A percentile compares a stretch with the other conserved stretches of the same genome.
These are phyloP conservation scores for Tympanoctomys barrerae DNA, from an alignment of 2,797 vertebrate species.

Conservation along the genomic window DNA sequence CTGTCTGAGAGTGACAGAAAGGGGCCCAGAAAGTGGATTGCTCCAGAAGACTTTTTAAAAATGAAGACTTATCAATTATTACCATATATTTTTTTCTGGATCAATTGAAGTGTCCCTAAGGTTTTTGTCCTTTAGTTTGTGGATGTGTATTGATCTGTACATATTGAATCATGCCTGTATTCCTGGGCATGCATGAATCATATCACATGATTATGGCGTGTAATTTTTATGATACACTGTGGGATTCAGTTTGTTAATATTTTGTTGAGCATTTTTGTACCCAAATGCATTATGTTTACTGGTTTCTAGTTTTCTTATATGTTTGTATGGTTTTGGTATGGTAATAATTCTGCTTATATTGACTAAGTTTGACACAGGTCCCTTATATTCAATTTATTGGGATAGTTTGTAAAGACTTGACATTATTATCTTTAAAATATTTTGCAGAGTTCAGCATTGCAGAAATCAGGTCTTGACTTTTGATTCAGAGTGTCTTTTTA, in stretches of 20 bases:
- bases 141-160: not conserved
- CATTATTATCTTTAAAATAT: not conserved
- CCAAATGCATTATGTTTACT: not conserved
- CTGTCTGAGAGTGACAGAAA: too few species aligned
- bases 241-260: too few species aligned
- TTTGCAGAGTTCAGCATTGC: not conserved
- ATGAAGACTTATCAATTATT: not conserved
- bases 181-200: not conserved
- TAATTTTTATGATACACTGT: not conserved
- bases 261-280: too few species aligned
- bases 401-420: not conserved
- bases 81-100: not conserved
- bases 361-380: not conserved
- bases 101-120: not conserved
- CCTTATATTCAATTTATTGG: not conserved
- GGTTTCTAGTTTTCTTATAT: not conserved
- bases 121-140: not conserved
- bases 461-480: not conserved
- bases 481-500: not conserved
- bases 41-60: not conserved
- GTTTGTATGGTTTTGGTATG: not conserved
- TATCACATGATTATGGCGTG: not conserved
- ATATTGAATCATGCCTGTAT: too few species aligned
- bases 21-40: too few species aligned
- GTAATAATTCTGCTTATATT: not conserved